Percentiles rank a stretch among this genome's conserved stretches.
These are phyloP conservation scores for Ptilorrhoa leucosticta DNA, from an alignment of 2,113 vertebrate species.

Conservation along the genomic window DNA sequence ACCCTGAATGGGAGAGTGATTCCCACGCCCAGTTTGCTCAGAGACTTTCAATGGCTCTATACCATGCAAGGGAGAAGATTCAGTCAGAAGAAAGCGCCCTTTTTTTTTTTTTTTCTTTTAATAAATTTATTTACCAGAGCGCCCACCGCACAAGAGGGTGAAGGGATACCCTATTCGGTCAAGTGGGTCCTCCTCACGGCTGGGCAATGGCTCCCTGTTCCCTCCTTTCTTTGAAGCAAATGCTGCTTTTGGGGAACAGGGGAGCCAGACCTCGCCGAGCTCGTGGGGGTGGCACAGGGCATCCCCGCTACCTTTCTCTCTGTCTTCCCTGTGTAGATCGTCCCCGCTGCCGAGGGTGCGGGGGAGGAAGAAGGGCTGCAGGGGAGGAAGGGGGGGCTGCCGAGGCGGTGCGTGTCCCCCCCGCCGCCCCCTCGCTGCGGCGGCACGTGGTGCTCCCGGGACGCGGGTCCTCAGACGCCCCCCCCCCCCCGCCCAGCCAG, in stretches of 20 bases:
- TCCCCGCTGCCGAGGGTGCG: not conserved
- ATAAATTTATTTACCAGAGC: not conserved
- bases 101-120: too few relatives aligned
- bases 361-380: not conserved
- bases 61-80: not conserved
- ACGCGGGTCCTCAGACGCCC: not conserved
- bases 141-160: not conserved
- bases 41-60: not conserved
- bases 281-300: not conserved
- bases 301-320: not conserved
- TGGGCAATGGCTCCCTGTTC: not conserved
- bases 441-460: not conserved
- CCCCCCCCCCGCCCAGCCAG: not conserved
- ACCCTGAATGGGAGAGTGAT: not conserved
- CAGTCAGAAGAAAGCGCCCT: not conserved
- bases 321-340: not conserved
- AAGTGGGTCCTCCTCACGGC: too few relatives aligned
- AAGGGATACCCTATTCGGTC: not conserved
- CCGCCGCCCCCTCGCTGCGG: not conserved
- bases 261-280: not conserved
- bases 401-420: not conserved
- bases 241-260: not conserved
- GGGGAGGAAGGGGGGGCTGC: not conserved
- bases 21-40: not conserved
- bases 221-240: not conserved